Evolutionary conservation across 92 coral and sea anemone genomes (phyloP).

Genomic region (Diadumene lineata): DNA sequence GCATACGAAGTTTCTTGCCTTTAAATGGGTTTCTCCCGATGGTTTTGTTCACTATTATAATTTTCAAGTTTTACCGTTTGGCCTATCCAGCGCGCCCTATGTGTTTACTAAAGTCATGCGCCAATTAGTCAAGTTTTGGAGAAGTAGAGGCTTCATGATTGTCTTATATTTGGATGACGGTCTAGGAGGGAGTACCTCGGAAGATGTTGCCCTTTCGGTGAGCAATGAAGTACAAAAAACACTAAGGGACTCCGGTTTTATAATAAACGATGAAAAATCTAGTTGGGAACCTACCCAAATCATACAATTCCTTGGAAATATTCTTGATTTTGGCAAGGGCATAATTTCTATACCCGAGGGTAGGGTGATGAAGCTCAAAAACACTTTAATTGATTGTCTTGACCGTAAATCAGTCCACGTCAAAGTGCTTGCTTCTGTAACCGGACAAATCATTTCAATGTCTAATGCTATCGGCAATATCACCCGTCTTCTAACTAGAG

Average conservation of each 20-base stretch:
- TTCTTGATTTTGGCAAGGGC: too few species aligned
- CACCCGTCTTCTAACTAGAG: too few species aligned
- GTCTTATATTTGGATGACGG: slow-evolving; percentile 8
- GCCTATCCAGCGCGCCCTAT: slow-evolving; percentile 40
- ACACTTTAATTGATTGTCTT: too few species aligned
- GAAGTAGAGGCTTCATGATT: slow-evolving; percentile 3
- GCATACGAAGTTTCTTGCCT: slow-evolving; percentile 34
- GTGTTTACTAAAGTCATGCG: slow-evolving; percentile 45
- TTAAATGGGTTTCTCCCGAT: slow-evolving; percentile 33
- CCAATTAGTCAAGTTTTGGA: slow-evolving; percentile 34
- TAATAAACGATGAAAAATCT: slow-evolving; percentile 31
- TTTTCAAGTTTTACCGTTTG: slow-evolving; percentile 46
- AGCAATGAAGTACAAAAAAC: slow-evolving; percentile 26
- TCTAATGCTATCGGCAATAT: too few species aligned
- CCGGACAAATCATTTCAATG: too few species aligned
- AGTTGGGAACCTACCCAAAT: slow-evolving; percentile 25
- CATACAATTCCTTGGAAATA: background rate
- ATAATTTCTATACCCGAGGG: background rate
- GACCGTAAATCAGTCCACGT: too few species aligned
- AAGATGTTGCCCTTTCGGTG: slow-evolving; percentile 11
- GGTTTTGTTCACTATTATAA: slow-evolving; percentile 26
- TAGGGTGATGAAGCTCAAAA: slow-evolving; percentile 28
- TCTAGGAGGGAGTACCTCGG: slow-evolving; percentile 16
- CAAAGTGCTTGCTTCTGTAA: too few species aligned
- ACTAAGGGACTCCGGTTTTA: slow-evolving; percentile 30